Evolutionary conservation across 1,140 invertebrate genomes (phyloP).

Genomic region (Parapsyche elsis): DNA sequence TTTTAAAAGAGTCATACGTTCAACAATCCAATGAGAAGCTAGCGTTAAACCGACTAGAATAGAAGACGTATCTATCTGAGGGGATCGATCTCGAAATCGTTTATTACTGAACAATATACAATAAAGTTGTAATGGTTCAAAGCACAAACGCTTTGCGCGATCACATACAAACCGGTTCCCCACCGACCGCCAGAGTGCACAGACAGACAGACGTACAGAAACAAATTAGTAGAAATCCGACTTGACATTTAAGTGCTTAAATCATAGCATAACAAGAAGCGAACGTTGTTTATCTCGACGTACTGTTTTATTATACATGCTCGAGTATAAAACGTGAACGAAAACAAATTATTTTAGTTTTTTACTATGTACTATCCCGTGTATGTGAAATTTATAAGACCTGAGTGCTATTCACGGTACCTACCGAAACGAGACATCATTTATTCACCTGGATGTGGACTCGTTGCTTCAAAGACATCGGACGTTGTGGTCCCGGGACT

Average conservation of each 20-base stretch:
- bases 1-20: neutral
- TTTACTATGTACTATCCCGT: too few species aligned
- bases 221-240: slow-evolving; percentile 28
- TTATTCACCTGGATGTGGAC: too few species aligned
- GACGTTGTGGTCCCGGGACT: too few species aligned
- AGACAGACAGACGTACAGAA: slow-evolving; percentile 14
- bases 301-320: slow-evolving; percentile 5
- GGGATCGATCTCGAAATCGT: slow-evolving; percentile 17
- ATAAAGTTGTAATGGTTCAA: slow-evolving; percentile 28
- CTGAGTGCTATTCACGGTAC: too few species aligned
- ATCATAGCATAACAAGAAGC: slow-evolving; percentile 25
- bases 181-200: neutral
- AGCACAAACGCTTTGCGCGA: slow-evolving; percentile 25
- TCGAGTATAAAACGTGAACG: slow-evolving; percentile 11
- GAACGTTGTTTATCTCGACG: neutral
- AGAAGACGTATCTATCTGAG: neutral
- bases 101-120: slow-evolving; percentile 3
- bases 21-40: too few species aligned
- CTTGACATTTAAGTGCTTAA: slow-evolving; percentile 28
- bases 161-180: slow-evolving; percentile 4
- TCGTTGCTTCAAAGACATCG: too few species aligned
- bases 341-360: neutral
- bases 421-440: too few species aligned
- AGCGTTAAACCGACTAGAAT: too few species aligned
- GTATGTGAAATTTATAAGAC: too few species aligned